A percentile compares a stretch with the other conserved stretches of the same genome.
phyloP scores from a whole-genome alignment of 2,888 invertebrate species.

The Pinctada fucata region DNA sequence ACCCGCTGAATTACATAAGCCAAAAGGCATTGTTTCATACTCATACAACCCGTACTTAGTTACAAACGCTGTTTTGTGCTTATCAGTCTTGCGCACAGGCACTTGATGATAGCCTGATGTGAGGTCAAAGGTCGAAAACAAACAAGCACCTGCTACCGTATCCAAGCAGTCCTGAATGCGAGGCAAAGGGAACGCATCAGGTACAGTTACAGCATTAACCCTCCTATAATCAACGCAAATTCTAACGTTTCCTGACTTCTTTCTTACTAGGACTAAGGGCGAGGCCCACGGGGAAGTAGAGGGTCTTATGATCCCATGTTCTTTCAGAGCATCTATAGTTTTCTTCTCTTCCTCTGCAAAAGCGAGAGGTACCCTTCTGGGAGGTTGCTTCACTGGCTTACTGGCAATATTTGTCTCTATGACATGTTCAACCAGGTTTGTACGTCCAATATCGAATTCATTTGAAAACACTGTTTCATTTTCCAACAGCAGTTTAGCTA shows the following conservation, averaged over 20 bases:
- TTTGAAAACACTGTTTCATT: no score
- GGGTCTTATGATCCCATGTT: conserved; percentile 33
- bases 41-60: conserved; percentile 31
- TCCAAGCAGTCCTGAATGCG: conserved; percentile 22
- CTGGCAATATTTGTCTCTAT: no score
- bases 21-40: conserved; percentile 30
- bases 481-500: no score
- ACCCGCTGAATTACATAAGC: no score
- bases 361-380: conserved; percentile 34
- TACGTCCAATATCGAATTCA: no score
- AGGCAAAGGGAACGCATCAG: conserved; percentile 28
- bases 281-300: conserved; percentile 9
- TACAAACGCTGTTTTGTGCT: conserved; percentile 26
- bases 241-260: conserved; percentile 30
- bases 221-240: conserved; percentile 28
- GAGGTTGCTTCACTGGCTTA: conserved; percentile 20
- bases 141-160: no score
- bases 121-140: no score
- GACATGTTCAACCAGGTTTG: conserved; percentile 33
- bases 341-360: conserved; percentile 20
- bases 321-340: not conserved
- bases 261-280: no score
- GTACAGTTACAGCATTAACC: conserved; percentile 9
- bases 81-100: conserved; percentile 7
- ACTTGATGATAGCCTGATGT: conserved; percentile 26